Base-by-base conservation (phyloP, 2,797 vertebrate genomes). In the Aphelocoma californica region DNA sequence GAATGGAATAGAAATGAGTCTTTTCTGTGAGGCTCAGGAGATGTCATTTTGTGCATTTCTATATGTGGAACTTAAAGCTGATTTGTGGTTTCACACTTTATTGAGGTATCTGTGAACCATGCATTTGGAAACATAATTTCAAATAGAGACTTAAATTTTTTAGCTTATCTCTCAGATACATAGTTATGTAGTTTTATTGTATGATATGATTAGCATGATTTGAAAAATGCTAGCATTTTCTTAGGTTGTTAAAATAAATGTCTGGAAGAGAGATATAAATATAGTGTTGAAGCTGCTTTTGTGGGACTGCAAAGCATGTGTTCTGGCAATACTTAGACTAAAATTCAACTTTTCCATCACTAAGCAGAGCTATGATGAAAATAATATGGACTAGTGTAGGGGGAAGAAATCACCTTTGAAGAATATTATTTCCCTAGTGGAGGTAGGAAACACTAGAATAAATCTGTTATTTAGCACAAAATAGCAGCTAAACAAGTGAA, bases 361-460 rank as follows among this genome's bases (percentile, higher is more conserved):
- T 67, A 67, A 93, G 48, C 12, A n/a, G 67, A 79, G 16, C 18
- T 56, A 36, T 25, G 17, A 28, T 74, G 78, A 77, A 80, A 90
- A 29, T 40, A 62, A 48, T 16, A 29, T 12, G 20, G 17, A 48
- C 34, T 0, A 0, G 12, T 6, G 3, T 34, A 3, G 9, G 14
- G 20, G 14, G 8, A 74, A 69, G 32, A 18, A 24, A 45, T 2
- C 1, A 1, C 3, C 7, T 71, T 32, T 79, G n/a, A 75, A 48
- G 23, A 72, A 40, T 36, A 25, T 48, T 23, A 25, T 81, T 90
- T 72, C 32, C 53, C n/a, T 61, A 42, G 18, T 13, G 25, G 10
- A 36, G 50, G 3, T n/a, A 38, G 31, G 36, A 79, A 77, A 79
- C 50, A 6, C 20, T 83, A 47, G 38, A 86, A 65, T 65, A 79